These are phyloP conservation scores for Neoaliturus tenellus DNA, from an alignment of 2,888 invertebrate species.

Conservation along the genomic window DNA sequence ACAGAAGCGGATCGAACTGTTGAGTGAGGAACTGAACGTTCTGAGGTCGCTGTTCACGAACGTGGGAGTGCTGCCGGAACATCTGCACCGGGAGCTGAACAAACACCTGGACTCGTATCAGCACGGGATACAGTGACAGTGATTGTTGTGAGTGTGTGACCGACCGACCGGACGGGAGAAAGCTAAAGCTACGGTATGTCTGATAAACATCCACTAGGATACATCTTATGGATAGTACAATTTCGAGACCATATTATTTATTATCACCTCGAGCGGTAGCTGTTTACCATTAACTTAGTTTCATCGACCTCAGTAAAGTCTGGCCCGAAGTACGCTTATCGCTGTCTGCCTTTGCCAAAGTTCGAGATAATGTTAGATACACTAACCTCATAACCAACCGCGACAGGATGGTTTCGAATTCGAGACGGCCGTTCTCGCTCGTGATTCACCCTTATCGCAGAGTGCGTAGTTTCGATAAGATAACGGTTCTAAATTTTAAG, in stretches of 20 bases:
- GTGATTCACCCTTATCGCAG: conserved; percentile 27
- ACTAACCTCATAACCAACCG: conserved; percentile 29
- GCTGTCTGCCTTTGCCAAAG: conserved; percentile 51
- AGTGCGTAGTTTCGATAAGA: conserved; percentile 49
- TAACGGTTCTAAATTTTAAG: conserved; percentile 37
- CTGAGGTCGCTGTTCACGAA: conserved; percentile 83
- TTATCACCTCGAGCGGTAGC: conserved; percentile 35
- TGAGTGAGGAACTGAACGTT: conserved; percentile 94
- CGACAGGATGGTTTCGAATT: neutral
- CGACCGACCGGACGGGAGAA: neutral
- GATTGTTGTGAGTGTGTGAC: conserved; percentile 28
- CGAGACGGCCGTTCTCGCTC: neutral
- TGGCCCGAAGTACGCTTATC: conserved; percentile 48
- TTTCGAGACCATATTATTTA: conserved; percentile 50
- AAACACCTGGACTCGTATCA: conserved; percentile 81
- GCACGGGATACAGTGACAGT: conserved; percentile 68
- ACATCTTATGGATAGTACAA: conserved; percentile 34
- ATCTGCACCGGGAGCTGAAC: conserved; percentile 80
- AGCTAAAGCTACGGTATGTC: conserved; percentile 41
- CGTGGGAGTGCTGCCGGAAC: conserved; percentile 82
- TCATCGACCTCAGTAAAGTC: conserved; percentile 30
- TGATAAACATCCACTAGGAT: neutral
- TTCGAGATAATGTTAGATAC: conserved; percentile 40
- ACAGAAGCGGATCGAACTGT: conserved; percentile 92
- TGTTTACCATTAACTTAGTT: conserved; percentile 41